Base-by-base conservation (phyloP, 2,888 invertebrate genomes). In the Mesodorylaimus sp. region DNA sequence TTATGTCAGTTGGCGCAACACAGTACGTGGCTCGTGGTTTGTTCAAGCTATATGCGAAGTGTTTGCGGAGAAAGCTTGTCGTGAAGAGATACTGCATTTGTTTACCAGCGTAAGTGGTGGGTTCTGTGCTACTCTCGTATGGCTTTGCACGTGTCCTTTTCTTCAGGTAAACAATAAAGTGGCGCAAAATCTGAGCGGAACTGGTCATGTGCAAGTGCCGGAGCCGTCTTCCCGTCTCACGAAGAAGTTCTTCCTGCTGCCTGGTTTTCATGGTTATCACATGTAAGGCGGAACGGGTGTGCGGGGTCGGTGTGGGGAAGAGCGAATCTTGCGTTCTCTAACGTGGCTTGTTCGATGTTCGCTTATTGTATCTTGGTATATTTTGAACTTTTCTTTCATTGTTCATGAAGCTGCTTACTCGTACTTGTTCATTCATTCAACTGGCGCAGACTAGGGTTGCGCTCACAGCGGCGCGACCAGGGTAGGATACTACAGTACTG, bases 1-100 rank as follows among this genome's bases (percentile, higher is more conserved):
- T 37, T 61, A 61, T 47, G 64, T 64, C 13, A 61, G 61, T 2
- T 65, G 64, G 64, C 56, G 65, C 43, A 65, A 65, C 51, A 56
- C 56, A 21, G 50, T 52, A 25, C 49, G 52, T 16, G 65, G 65
- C 24, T 54, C 56, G 19, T 65, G 65, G 65, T 66, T 65, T 53
- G 57, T 65, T 25, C 66, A 65, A 53, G 52, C 62, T 2, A 55
- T 65, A 45, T 62, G 63, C 46, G 57, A 63, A 51, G 58, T 63
- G 32, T 59, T 61, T 43, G 23, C 13, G n/a, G 2, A 47, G 24
- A 25, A 57, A 16, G 52, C 54, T 16, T 10, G 27, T 23, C n/a
- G 45, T 39, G 41, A 52, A 5, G 50, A 13, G 10, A 32, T 13
- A 10, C 32, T 32, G 32, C 32, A 32, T 32, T 32, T 16, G 32